Evolutionary conservation across 2,888 invertebrate genomes (phyloP), one percentile per base, ranked within the genome.

Genomic region (Campoplex nolae): DNA sequence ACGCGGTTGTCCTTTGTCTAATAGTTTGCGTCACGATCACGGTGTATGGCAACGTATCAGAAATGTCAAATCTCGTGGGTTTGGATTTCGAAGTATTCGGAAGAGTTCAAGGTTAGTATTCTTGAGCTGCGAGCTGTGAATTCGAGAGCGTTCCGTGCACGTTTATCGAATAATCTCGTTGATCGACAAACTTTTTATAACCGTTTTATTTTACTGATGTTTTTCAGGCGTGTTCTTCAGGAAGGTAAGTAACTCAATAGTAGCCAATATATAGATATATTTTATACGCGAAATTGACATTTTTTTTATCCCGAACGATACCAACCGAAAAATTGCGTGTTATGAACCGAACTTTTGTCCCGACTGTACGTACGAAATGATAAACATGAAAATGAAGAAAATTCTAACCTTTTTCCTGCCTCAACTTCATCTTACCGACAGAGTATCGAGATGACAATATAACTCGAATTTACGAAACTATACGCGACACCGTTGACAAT

Each of bases 81-180:
- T 83, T 95, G n/a, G 94, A 94, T 85, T 95, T 95, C 88, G 95
- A 95, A 83, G 93, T 95, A 7, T 94, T 90, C 85, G 95, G 95
- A 54, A 91, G 88, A 89, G 95, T 95, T 38, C 95, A 95, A 92
- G 94, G 94, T 94, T 88, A 88, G 81, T 83, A 79, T 45, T 58
- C 38, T 56, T 42, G 48, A 1, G 35, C 9, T n/a, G 28, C 16
- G 51, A 18, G 42, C 54, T 18, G 13, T 18, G n/a, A 6, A 18
- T n/a, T 23, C 18, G 9, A 42, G 9, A 3, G 38, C 70, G 35
- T n/a, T 13, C 18, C n/a, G 42, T 74, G 32, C 35, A 42, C 7
- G 32, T 28, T 32, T 32, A 28, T 32, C 9, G 28, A 18, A 0
- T 48, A 23, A 56, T 4, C 23, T 62, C 18, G 11, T 18, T 51